Conservation (phyloP, 1,140 invertebrate species). For the Acromyrmex charruanus region DNA sequence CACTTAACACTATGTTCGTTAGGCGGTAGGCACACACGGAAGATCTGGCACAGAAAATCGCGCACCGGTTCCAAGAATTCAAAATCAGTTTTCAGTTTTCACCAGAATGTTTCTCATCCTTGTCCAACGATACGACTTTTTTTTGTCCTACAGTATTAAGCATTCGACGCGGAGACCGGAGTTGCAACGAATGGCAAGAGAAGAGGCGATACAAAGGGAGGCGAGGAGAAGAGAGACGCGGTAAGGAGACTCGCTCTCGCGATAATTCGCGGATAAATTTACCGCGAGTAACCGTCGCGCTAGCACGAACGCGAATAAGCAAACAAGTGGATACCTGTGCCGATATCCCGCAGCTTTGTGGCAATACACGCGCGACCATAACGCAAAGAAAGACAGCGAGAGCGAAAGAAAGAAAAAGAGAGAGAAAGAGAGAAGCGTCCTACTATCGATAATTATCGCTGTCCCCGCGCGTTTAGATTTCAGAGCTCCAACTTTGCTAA, state of each 20-base stretch:
- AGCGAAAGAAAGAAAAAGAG: not conserved
- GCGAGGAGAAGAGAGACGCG: not conserved
- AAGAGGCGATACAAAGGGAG: no score
- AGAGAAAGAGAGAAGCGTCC: constrained; percentile 11
- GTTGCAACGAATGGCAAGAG: no score
- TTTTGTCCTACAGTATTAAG: constrained; percentile 53
- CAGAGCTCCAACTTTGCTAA: not conserved
- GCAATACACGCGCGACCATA: constrained; percentile 8
- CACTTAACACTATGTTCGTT: no score
- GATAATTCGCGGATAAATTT: constrained; percentile 75
- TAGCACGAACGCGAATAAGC: constrained; percentile 31
- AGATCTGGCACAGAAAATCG: no score
- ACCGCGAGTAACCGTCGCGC: constrained; percentile 36
- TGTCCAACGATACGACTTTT: no score
- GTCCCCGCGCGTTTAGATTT: constrained; percentile 37
- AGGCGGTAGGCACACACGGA: no score
- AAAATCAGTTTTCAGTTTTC: no score
- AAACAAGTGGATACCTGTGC: constrained; percentile 26
- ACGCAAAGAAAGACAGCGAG: not conserved
- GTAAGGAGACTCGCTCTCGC: constrained; percentile 55
- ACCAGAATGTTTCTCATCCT: no score
- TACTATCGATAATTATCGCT: constrained; percentile 65
- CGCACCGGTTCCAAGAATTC: no score
- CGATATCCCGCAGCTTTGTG: constrained; percentile 47
- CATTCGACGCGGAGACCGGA: constrained; percentile 47